A percentile compares a stretch with the other conserved stretches of the same genome.
phyloP scores from a whole-genome alignment of 2,113 vertebrate species.

The Hippocampus zosterae region DNA sequence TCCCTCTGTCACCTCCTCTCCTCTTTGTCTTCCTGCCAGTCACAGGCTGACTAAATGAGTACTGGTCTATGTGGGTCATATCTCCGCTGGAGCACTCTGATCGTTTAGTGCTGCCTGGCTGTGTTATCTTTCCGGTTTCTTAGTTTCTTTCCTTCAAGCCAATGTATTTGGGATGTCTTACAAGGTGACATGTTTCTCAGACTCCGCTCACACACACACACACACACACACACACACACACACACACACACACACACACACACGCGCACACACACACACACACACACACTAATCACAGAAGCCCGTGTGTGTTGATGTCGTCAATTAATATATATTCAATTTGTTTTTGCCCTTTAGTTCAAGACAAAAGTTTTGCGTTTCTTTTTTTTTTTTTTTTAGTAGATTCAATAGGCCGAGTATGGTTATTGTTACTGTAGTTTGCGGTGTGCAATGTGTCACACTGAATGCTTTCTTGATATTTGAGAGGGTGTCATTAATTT shows the following conservation, averaged over 20 bases:
- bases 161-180: constrained; percentile 60
- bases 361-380: too few species aligned
- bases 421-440: too few species aligned
- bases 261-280: too few species aligned
- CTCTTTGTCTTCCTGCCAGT: constrained; percentile 35
- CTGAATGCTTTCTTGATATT: neutral
- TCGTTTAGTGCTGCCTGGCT: constrained; percentile 72
- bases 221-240: constrained; percentile 29
- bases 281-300: constrained; percentile 26
- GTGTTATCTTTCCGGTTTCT: constrained; percentile 63
- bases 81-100: constrained; percentile 71
- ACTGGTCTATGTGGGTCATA: constrained; percentile 71
- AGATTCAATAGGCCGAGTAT: too few species aligned
- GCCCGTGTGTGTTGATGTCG: constrained; percentile 13
- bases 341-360: too few species aligned
- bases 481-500: too few species aligned
- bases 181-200: constrained; percentile 61
- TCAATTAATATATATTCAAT: too few species aligned
- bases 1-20: constrained; percentile 15
- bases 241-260: too few species aligned
- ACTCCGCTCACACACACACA: constrained; percentile 24
- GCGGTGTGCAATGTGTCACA: neutral
- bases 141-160: constrained; percentile 63
- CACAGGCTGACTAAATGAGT: constrained; percentile 71
- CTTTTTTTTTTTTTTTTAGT: too few species aligned